A percentile compares a stretch with the other conserved stretches of the same genome.
phyloP scores from a whole-genome alignment of 2,113 vertebrate genomes.

The Sarotherodon lohbergeri region DNA sequence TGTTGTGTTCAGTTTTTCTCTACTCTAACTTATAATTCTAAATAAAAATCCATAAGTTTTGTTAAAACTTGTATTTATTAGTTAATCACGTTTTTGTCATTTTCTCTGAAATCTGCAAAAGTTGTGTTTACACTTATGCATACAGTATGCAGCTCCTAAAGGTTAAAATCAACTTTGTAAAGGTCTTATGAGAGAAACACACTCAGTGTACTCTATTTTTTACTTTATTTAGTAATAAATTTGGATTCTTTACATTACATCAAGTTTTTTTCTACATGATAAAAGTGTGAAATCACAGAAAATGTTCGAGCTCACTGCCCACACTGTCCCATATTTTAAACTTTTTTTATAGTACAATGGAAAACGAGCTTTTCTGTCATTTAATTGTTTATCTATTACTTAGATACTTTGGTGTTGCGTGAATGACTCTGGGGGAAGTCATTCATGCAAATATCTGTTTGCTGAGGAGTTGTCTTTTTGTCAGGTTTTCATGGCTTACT shows the following conservation, averaged over 20 bases:
- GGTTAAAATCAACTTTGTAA: neutral
- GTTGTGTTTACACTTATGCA: neutral
- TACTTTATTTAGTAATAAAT: neutral
- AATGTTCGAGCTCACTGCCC: fast-evolving
- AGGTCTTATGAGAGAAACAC: neutral
- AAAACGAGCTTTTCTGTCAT: neutral
- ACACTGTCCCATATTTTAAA: neutral
- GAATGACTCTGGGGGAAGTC: neutral
- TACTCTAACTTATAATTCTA: neutral
- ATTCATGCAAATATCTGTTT: neutral
- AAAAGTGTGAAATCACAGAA: neutral
- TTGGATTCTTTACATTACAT: fast-evolving
- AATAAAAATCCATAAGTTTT: neutral
- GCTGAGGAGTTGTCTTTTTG: neutral
- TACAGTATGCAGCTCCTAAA: neutral
- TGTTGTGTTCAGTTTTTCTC: neutral
- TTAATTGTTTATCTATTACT: neutral
- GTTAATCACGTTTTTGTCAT: fast-evolving
- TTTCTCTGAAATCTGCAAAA: neutral
- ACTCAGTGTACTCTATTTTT: neutral
- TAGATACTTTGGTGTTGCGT: neutral
- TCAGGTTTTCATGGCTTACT: neutral
- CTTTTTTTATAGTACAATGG: neutral
- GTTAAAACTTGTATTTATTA: neutral
- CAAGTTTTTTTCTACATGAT: neutral